Conservation (phyloP, 2,888 invertebrate genomes). For the Drosophila koepferae region DNA sequence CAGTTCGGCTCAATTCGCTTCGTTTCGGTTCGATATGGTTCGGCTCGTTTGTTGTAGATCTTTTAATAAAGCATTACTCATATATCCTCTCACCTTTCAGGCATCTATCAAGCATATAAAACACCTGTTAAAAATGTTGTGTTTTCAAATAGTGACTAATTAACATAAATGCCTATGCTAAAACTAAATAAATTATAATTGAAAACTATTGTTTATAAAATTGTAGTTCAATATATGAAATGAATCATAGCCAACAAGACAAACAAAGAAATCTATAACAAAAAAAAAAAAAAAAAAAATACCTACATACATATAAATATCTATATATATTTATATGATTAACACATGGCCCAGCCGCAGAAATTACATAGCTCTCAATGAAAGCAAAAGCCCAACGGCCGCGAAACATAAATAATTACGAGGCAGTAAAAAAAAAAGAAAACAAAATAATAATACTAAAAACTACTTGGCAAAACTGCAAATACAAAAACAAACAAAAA, state of each 20-base stretch:
- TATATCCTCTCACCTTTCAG: background rate
- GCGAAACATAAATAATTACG: conserved; percentile 58
- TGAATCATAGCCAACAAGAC: conserved; percentile 25
- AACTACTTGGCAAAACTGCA: conserved; percentile 57
- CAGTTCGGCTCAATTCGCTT: background rate
- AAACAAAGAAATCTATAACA: conserved; percentile 5
- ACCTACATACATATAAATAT: background rate
- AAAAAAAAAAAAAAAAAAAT: conserved; percentile 5
- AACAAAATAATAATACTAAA: conserved; percentile 8
- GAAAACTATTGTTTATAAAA: conserved; percentile 13
- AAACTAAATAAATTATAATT: background rate
- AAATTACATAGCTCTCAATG: conserved; percentile 54
- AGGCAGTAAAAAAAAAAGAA: conserved; percentile 49
- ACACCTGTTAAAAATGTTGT: background rate
- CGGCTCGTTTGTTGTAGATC: background rate
- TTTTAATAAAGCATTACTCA: background rate
- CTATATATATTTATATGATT: conserved; percentile 31
- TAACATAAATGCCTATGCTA: background rate
- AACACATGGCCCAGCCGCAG: conserved; percentile 65
- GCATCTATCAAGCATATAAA: background rate
- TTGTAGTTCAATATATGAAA: background rate
- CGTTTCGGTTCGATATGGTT: background rate
- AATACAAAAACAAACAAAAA: conserved; percentile 27
- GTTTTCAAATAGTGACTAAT: background rate
- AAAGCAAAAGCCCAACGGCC: conserved; percentile 34